Percentiles rank a stretch among this genome's conserved stretches.
Conservation (phyloP, 2,888 invertebrate genomes). For the Perizoma affinitatum region DNA sequence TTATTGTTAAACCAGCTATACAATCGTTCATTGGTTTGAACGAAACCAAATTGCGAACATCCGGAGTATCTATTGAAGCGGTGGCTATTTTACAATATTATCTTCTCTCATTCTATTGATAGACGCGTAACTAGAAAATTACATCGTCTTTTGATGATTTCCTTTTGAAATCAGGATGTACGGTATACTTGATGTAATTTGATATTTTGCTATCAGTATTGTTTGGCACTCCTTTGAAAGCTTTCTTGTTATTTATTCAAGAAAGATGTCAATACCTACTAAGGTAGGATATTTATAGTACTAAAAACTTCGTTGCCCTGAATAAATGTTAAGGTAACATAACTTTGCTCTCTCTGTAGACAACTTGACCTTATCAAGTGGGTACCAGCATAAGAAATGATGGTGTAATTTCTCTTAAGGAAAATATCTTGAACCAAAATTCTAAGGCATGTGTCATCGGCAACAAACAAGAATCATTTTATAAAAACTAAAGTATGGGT, state of each 20-base stretch:
- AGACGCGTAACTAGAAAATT: slow-evolving; percentile 67
- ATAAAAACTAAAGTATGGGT: no score
- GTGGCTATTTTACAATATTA: slow-evolving; percentile 60
- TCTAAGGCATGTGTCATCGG: no score
- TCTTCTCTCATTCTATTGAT: slow-evolving; percentile 52
- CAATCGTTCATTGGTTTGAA: slow-evolving; percentile 75
- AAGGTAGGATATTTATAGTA: no score
- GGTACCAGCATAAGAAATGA: no score
- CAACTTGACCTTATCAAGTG: no score
- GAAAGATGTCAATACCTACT: neutral
- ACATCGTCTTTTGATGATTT: slow-evolving; percentile 52
- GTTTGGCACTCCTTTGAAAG: slow-evolving; percentile 23
- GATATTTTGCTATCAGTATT: slow-evolving; percentile 49
- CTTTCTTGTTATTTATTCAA: slow-evolving; percentile 5
- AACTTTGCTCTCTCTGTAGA: no score
- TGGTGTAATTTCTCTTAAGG: no score
- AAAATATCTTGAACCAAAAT: no score
- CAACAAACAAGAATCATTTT: no score
- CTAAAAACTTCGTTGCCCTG: no score
- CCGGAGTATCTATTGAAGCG: slow-evolving; percentile 77
- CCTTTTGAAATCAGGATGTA: slow-evolving; percentile 52
- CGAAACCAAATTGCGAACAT: slow-evolving; percentile 81
- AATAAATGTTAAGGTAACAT: no score
- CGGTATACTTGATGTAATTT: slow-evolving; percentile 51
- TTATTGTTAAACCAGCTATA: slow-evolving; percentile 79